Conservation (phyloP, 2,888 invertebrate genomes). For the Chorisops tibialis region DNA sequence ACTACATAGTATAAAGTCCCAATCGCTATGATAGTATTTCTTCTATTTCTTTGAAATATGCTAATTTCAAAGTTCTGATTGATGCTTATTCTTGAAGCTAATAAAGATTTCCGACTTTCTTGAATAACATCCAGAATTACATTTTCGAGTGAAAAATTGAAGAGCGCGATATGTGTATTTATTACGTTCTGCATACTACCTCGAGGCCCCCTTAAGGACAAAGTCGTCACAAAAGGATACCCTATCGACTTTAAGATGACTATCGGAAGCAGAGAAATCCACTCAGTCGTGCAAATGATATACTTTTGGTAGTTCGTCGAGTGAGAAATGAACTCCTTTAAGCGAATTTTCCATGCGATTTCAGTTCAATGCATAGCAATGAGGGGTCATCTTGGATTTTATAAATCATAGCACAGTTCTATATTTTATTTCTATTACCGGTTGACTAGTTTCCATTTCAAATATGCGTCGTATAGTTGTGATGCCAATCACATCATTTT, state of each 20-base stretch:
- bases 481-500: no score
- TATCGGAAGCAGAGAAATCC: conserved; percentile 23
- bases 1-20: no score
- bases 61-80: conserved; percentile 4
- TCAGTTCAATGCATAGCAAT: conserved; percentile 44
- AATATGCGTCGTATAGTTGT: neutral
- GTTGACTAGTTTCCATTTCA: conserved; percentile 27
- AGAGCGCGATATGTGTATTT: neutral
- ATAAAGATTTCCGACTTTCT: neutral
- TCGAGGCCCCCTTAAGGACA: neutral
- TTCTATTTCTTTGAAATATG: neutral
- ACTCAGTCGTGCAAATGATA: conserved; percentile 32
- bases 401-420: conserved; percentile 32
- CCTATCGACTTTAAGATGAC: conserved; percentile 15
- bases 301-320: conserved; percentile 20
- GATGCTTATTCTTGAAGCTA: neutral
- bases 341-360: conserved; percentile 43
- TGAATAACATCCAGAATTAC: neutral
- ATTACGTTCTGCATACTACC: neutral
- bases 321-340: conserved; percentile 35
- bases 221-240: conserved; percentile 6
- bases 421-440: conserved; percentile 30
- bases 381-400: conserved; percentile 37
- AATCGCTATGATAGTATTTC: no score
- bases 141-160: conserved; percentile 1